Evolutionary conservation across 1,140 invertebrate species (phyloP).

Genomic region (Euwallacea similis): DNA sequence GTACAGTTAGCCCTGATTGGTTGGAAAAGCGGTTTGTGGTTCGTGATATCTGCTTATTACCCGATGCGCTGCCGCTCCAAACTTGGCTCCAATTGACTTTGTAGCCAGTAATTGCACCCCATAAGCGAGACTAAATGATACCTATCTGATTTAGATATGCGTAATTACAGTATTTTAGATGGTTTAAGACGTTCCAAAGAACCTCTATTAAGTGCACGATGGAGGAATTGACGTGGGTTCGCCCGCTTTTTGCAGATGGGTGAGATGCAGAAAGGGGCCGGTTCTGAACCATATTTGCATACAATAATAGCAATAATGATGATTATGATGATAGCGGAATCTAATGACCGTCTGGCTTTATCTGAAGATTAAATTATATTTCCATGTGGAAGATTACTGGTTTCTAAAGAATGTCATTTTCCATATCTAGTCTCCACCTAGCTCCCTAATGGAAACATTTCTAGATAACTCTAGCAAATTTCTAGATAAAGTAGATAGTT

Average conservation of each 20-base stretch:
- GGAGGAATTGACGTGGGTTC: constrained; percentile 16
- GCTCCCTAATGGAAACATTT: too few species aligned
- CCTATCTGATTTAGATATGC: constrained; percentile 29
- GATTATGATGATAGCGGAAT: not conserved
- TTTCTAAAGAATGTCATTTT: too few species aligned
- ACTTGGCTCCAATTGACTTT: too few species aligned
- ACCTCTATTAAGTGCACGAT: constrained; percentile 23
- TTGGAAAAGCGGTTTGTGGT: too few species aligned
- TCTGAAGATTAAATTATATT: too few species aligned
- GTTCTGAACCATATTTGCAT: constrained; percentile 7
- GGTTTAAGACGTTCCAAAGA: constrained; percentile 23
- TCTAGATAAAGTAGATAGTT: too few species aligned
- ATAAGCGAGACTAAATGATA: constrained; percentile 26
- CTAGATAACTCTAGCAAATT: too few species aligned
- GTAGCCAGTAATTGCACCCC: not conserved
- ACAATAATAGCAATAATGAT: constrained; percentile 5
- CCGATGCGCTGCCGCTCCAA: too few species aligned
- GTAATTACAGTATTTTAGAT: constrained; percentile 29
- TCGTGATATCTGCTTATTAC: too few species aligned
- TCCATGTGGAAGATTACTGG: too few species aligned
- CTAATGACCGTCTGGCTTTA: constrained; percentile 1
- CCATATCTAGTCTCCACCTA: too few species aligned
- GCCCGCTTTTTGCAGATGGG: constrained; percentile 1
- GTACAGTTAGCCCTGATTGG: too few species aligned
- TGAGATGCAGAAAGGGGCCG: constrained; percentile 4